Base-by-base conservation (phyloP, 2,888 invertebrate species). In the Dynastes hyllus region DNA sequence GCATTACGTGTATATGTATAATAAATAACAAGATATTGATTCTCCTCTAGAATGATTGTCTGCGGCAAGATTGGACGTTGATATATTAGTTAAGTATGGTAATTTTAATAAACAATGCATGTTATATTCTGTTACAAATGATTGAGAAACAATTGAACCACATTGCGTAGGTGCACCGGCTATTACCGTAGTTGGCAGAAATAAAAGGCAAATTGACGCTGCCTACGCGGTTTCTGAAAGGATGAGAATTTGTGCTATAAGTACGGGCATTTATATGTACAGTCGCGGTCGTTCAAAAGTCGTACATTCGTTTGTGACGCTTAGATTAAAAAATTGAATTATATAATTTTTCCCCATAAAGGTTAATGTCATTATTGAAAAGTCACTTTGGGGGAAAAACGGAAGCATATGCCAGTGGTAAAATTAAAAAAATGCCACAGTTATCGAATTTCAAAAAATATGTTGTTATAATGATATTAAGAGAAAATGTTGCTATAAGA, bases 81-180 rank as follows among this genome's bases (percentile, higher is more conserved):
- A 50, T 50, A 22, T 50, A 69, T 69, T 69, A 69, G 45, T 50
- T 69, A 69, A 50, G 27, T 6, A 45, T 22, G 50, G 69, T 69
- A 69, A 69, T 69, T 69, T 69, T 69, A 69, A 69, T 50, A 50
- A 69, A 22, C 16, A 69, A 69, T 50, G 50, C 45, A 45, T 45
- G 45, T 27, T 22, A 50, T 51, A 51, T 6, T 51, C 27, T 22
- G 22, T 32, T 11, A 51, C 13, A 50, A 50, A 16, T 11, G 16
- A 69, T 27, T 11, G 45, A 13, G 55, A 13, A 63, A 69, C 69
- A 69, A 69, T 69, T 51, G 50, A 69, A 69, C 22, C 16, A 27
- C 45, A 27, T 8, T 11, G 69, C 27, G 69, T 69, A 69, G 69
- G 69, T 50, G 22, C 50, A 69, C 16, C 50, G 50, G 22, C 27